phyloP scores from a whole-genome alignment of 1,140 invertebrate species.

The Hycleus phaleratus region DNA sequence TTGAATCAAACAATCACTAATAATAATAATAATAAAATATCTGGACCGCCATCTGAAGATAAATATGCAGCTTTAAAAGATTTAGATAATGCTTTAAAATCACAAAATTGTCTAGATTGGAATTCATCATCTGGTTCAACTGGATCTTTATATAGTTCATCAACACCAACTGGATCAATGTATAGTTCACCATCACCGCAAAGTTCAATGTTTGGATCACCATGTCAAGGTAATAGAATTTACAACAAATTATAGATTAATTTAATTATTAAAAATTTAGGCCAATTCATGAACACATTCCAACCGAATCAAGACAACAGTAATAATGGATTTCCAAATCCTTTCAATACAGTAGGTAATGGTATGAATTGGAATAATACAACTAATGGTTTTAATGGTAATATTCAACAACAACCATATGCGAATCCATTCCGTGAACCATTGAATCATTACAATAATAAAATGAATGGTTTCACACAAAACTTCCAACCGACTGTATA shows the following conservation, averaged over 20 bases:
- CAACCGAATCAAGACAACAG: slow-evolving; percentile 18
- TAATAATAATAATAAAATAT: slow-evolving; percentile 2
- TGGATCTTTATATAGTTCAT: slow-evolving; percentile 38
- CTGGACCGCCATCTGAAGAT: slow-evolving; percentile 47
- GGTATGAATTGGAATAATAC: slow-evolving; percentile 12
- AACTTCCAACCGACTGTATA: slow-evolving; percentile 24
- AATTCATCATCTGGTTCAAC: slow-evolving; percentile 32
- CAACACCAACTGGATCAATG: slow-evolving; percentile 36
- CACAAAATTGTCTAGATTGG: slow-evolving; percentile 33
- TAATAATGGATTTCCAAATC: slow-evolving; percentile 24
- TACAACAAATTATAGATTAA: neutral
- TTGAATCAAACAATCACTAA: neutral
- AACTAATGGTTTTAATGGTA: neutral
- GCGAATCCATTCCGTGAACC: slow-evolving; percentile 29
- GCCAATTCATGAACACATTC: slow-evolving; percentile 36
- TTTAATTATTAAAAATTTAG: slow-evolving; percentile 20
- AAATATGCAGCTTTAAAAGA: slow-evolving; percentile 77
- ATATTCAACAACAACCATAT: slow-evolving; percentile 17
- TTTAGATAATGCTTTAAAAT: slow-evolving; percentile 50
- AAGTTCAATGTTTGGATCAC: slow-evolving; percentile 37
- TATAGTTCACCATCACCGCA: slow-evolving; percentile 39
- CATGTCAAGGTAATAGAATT: slow-evolving; percentile 36
- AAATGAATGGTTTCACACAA: slow-evolving; percentile 28
- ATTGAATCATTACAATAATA: slow-evolving; percentile 3
- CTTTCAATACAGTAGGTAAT: slow-evolving; percentile 16